phyloP scores from a whole-genome alignment of 2,113 vertebrate species.

The Otus sunia region DNA sequence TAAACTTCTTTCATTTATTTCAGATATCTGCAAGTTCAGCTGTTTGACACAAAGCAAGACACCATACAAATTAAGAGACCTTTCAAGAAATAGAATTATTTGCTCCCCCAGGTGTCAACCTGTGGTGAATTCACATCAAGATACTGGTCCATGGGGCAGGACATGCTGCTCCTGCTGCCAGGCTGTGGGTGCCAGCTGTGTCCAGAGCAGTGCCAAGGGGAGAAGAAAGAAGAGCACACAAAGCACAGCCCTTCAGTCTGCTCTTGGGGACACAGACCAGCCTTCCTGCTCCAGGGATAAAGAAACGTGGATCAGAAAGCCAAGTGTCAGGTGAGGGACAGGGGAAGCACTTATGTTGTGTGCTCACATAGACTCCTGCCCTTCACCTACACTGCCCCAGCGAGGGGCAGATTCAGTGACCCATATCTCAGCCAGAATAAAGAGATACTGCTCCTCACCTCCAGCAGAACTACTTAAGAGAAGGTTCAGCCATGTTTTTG shows the following conservation, averaged over 20 bases:
- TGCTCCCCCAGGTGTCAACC: not conserved
- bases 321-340: not conserved
- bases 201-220: not conserved
- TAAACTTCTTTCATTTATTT: not conserved
- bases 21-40: not conserved
- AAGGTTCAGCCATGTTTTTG: not conserved
- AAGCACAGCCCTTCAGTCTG: not conserved
- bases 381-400: not conserved
- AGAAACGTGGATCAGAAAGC: not conserved
- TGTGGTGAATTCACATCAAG: not conserved
- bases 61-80: not conserved
- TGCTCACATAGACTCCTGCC: not conserved
- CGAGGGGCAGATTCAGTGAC: not conserved
- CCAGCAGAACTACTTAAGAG: no score
- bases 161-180: not conserved
- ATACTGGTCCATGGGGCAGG: not conserved
- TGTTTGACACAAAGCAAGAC: no score
- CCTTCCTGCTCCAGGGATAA: not conserved
- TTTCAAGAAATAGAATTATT: not conserved
- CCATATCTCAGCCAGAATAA: no score
- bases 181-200: no score
- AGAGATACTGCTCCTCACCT: no score
- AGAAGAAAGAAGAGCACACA: accelerated
- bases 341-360: no score
- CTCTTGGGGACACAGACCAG: not conserved